These are phyloP conservation scores for Mormyrus iriodes DNA, from an alignment of 2,113 vertebrate species.

Conservation along the genomic window DNA sequence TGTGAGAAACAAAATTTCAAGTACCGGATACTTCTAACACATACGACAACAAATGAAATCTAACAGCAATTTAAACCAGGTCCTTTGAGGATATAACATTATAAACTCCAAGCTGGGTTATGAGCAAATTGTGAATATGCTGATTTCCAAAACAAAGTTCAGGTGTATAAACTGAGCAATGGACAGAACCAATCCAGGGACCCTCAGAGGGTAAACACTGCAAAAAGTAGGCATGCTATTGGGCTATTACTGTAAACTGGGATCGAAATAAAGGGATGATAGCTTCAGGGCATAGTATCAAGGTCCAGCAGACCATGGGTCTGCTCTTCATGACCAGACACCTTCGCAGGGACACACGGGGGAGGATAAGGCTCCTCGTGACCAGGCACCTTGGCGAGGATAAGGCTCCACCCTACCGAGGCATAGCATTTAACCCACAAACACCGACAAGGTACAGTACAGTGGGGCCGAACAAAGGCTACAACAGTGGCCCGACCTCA, in stretches of 20 bases:
- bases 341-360: too few relatives aligned
- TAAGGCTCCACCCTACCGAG: not conserved
- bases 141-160: not conserved
- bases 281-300: too few relatives aligned
- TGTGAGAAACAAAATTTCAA: not conserved
- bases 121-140: not conserved
- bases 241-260: too few relatives aligned
- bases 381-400: not conserved
- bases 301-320: too few relatives aligned
- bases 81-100: not conserved
- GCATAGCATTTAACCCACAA: not conserved
- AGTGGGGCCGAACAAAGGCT: not conserved
- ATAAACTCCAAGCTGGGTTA: not conserved
- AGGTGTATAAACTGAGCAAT: not conserved
- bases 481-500: not conserved
- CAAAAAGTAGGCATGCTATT: not conserved
- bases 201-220: not conserved
- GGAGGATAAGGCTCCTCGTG: not conserved
- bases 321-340: too few relatives aligned
- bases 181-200: not conserved
- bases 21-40: not conserved
- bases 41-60: not conserved
- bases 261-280: too few relatives aligned
- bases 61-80: not conserved
- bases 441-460: not conserved